These are phyloP conservation scores for Catocala sponsa DNA, from an alignment of 2,888 invertebrate genomes.

Conservation along the genomic window DNA sequence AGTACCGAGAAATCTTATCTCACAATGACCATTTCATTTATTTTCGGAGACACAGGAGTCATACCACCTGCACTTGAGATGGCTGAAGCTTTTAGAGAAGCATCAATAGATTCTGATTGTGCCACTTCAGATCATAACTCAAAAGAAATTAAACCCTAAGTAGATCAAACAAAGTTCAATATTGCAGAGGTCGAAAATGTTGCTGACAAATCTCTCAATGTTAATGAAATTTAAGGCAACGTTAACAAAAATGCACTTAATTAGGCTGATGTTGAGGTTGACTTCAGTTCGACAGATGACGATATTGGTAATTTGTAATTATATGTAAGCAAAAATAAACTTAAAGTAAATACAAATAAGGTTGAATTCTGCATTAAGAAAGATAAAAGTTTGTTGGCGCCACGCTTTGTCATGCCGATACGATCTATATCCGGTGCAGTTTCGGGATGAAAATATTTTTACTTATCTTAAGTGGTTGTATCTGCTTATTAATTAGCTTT, in stretches of 20 bases:
- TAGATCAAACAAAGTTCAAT: conserved; percentile 23
- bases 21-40: conserved; percentile 83
- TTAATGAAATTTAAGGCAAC: conserved; percentile 56
- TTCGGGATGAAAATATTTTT: conserved; percentile 88
- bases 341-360: conserved; percentile 18
- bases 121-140: conserved; percentile 68
- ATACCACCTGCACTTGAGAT: conserved; percentile 85
- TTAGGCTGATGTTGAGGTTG: conserved; percentile 40
- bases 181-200: conserved; percentile 38
- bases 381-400: conserved; percentile 74
- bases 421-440: conserved; percentile 87
- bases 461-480: conserved; percentile 88
- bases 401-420: conserved; percentile 87
- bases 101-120: conserved; percentile 75
- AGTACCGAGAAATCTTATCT: conserved; percentile 75
- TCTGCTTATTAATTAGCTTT: conserved; percentile 87
- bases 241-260: conserved; percentile 56
- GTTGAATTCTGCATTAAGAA: conserved; percentile 41
- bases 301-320: conserved; percentile 46
- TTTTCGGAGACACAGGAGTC: conserved; percentile 85
- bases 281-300: conserved; percentile 40
- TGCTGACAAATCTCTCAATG: conserved; percentile 74
- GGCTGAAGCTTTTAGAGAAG: conserved; percentile 80
- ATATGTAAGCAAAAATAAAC: conserved; percentile 40
- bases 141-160: conserved; percentile 53